Evolutionary conservation across 2,888 invertebrate genomes (phyloP).

Genomic region (Druceiella hillmani): DNA sequence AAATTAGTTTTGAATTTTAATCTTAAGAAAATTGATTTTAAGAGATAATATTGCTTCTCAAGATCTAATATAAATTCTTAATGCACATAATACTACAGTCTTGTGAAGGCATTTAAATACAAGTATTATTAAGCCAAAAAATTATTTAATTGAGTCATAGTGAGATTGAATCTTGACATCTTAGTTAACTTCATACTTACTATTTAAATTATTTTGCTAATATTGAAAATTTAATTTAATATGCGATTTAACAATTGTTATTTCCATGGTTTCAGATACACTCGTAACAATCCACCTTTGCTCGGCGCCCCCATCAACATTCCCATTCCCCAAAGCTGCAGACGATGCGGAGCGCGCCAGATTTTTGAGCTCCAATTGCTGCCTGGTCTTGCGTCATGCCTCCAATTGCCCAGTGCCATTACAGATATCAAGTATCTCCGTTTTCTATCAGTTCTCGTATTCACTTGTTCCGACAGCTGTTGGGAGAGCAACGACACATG

Average conservation of each 20-base stretch:
- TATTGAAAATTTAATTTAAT: too few relatives aligned
- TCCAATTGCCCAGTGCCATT: conserved; percentile 52
- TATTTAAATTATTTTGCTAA: too few relatives aligned
- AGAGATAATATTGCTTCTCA: too few relatives aligned
- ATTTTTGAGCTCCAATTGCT: conserved; percentile 81
- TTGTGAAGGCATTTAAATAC: too few relatives aligned
- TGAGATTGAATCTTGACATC: too few relatives aligned
- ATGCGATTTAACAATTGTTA: conserved; percentile 17
- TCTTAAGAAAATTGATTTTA: too few relatives aligned
- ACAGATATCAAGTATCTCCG: conserved; percentile 58
- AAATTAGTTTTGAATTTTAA: too few relatives aligned
- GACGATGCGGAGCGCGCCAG: conserved; percentile 65
- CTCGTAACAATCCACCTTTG: conserved; percentile 63
- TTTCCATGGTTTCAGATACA: conserved; percentile 75
- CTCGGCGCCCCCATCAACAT: conserved; percentile 60
- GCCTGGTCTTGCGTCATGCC: conserved; percentile 69
- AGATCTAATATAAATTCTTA: too few relatives aligned
- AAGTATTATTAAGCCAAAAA: too few relatives aligned
- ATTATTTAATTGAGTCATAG: too few relatives aligned
- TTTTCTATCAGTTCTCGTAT: conserved; percentile 82
- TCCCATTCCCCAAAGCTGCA: conserved; percentile 47
- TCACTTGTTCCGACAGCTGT: conserved; percentile 79
- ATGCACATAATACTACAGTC: too few relatives aligned
- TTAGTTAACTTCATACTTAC: too few relatives aligned
- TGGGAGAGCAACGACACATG: conserved; percentile 67